These are phyloP conservation scores for Phalacrocorax pelagicus DNA, from an alignment of 2,113 vertebrate genomes.

Conservation along the genomic window DNA sequence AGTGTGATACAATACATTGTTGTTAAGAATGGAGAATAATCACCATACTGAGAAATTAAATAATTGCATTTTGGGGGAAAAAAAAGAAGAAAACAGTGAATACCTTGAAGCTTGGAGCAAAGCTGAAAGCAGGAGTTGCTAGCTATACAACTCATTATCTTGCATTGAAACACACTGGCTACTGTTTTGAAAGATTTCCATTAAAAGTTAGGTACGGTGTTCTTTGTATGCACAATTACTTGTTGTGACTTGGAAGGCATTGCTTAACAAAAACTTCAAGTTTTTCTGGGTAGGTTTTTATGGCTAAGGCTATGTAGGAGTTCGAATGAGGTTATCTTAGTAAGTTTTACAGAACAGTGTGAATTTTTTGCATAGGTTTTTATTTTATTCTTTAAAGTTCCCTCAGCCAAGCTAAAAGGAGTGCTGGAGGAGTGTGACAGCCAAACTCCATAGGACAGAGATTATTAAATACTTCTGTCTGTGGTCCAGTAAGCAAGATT, in stretches of 20 bases:
- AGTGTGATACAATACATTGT: rapidly evolving
- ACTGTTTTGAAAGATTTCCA: not conserved
- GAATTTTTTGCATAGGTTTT: not conserved
- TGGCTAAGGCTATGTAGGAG: not conserved
- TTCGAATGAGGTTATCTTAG: not conserved
- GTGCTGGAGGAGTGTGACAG: not conserved
- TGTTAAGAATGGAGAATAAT: not conserved
- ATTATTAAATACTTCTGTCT: not conserved
- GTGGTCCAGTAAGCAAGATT: not conserved
- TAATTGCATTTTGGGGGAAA: not conserved
- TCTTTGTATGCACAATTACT: not conserved
- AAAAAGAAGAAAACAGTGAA: not conserved
- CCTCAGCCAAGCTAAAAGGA: not conserved
- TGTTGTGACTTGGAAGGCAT: not conserved
- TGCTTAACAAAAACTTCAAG: not conserved
- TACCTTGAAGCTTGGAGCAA: not conserved
- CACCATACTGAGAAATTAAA: not conserved
- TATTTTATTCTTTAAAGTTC: not conserved
- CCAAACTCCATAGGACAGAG: not conserved
- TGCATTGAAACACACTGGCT: not conserved
- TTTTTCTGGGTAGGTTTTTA: not conserved
- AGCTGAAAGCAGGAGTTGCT: not conserved
- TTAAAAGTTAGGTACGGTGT: not conserved
- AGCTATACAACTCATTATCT: not conserved
- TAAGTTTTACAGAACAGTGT: not conserved